phyloP scores from a whole-genome alignment of 2,797 vertebrate species.

The Acipenser ruthenus region DNA sequence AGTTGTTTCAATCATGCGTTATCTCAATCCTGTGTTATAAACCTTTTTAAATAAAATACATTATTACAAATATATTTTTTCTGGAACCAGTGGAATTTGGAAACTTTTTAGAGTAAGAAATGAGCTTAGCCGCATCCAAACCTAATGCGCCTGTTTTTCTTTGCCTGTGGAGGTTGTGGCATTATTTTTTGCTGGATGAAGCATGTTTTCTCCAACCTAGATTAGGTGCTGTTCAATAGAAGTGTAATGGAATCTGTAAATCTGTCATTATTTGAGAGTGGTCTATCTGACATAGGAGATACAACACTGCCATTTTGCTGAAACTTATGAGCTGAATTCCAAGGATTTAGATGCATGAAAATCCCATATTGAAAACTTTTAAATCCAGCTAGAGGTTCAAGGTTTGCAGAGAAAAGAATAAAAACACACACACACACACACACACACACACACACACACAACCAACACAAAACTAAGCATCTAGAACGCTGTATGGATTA shows the following conservation, averaged over 20 bases:
- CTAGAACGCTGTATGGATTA: too few species aligned
- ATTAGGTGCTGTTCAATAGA: slow-evolving; percentile 58
- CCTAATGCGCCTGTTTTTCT: neutral
- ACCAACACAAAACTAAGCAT: too few species aligned
- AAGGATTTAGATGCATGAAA: slow-evolving; percentile 23
- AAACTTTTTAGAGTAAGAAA: slow-evolving; percentile 2
- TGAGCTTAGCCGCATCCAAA: neutral
- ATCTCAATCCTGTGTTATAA: too few species aligned
- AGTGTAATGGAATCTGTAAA: slow-evolving; percentile 66
- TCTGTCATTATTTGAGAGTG: slow-evolving; percentile 44
- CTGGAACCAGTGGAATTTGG: neutral
- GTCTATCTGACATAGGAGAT: slow-evolving; percentile 43
- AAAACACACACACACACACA: too few species aligned
- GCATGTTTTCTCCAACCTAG: slow-evolving; percentile 44
- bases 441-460: too few species aligned
- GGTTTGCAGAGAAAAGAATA: neutral
- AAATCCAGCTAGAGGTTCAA: neutral
- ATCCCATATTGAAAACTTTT: too few species aligned
- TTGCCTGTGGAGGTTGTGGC: slow-evolving; percentile 35
- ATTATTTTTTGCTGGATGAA: slow-evolving; percentile 47
- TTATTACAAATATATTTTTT: too few species aligned
- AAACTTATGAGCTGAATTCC: slow-evolving; percentile 39
- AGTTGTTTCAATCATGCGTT: too few species aligned
- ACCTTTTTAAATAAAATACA: too few species aligned
- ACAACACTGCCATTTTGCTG: slow-evolving; percentile 46